Base-by-base conservation (phyloP, 2,113 vertebrate species). In the Cyanoramphus novaezelandiae region DNA sequence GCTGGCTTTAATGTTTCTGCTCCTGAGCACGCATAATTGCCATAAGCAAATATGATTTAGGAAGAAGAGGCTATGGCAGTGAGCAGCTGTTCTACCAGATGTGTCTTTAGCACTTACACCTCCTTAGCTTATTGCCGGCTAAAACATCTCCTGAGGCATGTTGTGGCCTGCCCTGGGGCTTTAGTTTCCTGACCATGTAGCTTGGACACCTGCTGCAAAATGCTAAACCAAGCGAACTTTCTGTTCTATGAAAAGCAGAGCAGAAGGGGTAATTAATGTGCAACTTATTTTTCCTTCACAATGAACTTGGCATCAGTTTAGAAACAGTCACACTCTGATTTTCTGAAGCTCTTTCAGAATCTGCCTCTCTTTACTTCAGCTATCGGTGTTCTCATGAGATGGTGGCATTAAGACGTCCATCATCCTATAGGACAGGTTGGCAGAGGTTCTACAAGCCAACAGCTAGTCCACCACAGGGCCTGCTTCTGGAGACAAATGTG, bases 251-350 rank as follows among this genome's bases (percentile, higher is more conserved):
- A 50, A 87, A 87, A 87, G 21, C 53, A 84, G 25, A 78, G 52
- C 33, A 69, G 64, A 83, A 95, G 15, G 29, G 3, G 10, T 52
- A 74, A 47, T 78, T 65, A 69, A 60, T 3, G 4, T 4, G 2
- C n/a, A 28, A 16, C 17, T 64, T 24, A 0, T 12, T 71, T 31
- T 11, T 0, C 4, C 31, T 3, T 4, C 13, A 7, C 20, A 49
- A 41, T n/a, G 9, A 87, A 59, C 13, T 37, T 68, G 33, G 5
- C 28, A 55, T 55, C 17, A 49, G 35, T 60, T 87, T 28, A 62
- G 69, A 77, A 86, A n/a, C 8, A 43, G 15, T 55, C 24, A 18
- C n/a, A n/a, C 21, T 8, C 31, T 29, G 23, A 67, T 49, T 76
- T 63, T 65, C 55, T 52, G 20, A 80, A 80, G 89, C 23, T 33